Base-by-base conservation (phyloP, 2,888 invertebrate genomes). In the Capitulum mitella region DNA sequence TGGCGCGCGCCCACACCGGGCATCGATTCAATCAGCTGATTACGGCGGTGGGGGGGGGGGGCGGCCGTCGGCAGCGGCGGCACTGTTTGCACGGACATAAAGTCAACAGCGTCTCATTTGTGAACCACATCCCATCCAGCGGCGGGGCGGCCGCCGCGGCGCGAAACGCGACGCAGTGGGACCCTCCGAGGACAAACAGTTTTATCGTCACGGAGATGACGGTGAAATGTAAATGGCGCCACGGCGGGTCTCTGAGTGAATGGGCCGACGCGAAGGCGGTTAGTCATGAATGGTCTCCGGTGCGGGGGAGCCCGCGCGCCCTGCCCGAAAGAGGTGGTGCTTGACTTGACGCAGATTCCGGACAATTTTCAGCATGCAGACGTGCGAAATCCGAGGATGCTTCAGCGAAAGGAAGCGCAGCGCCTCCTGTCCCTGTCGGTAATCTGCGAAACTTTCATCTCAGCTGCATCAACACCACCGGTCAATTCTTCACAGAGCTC, bases 91-190 rank as follows among this genome's bases (percentile, higher is more conserved):
- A 64, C 78, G 48, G 77, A 14, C 32, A 34, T 54, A 12, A 58
- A 77, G 77, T 70, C 70, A 70, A 70, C 70, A 70, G 70, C 37
- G 70, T 26, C 70, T 70, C 70, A 70, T 70, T 70, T 70, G 70
- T 70, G 40, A 70, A 70, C 70, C 37, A 64, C 37, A 40, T 40
- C 29, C 70, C 40, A 34, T 26, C 64, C n/a, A n/a, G 64, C 64
- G 70, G 26, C 5, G 34, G 26, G 70, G 37, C 40, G 70, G 70
- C 70, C 5, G 19, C 6, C 5, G 22, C 26, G 70, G 29, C 70
- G 70, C 29, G 37, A 16, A 37, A 14, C 64, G 29, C 43, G 43
- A 43, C 43, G 43, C 43, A 40, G 40, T 40, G 70, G 40, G 37
- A 12, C 8, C 5, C 37, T 1, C 26, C 34, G 26, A 26, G 10